Base-by-base conservation (phyloP, 2,888 invertebrate species). In the Liodrosophila aerea region DNA sequence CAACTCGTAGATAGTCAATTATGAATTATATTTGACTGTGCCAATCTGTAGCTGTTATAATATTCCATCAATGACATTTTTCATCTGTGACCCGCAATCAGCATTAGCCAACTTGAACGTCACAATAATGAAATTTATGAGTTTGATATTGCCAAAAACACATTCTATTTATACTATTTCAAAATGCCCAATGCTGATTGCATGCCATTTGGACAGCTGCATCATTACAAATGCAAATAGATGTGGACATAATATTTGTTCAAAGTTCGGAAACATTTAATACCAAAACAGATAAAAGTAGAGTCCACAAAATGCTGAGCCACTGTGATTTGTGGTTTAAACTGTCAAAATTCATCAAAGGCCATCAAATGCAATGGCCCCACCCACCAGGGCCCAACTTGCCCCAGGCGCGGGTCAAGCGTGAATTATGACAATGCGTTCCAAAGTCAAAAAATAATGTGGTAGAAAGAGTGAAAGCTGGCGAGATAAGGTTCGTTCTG, bases 151-250 rank as follows among this genome's bases (percentile, higher is more conserved):
- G 36, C 34, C n/a, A n/a, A 30, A 40, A 51, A 15, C 60, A 37
- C 52, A 71, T 64, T 66, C 36, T 27, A 47, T 44, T 47, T 27
- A 30, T 4, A 31, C 7, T 49, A 22, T 34, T 36, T 37, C 41
- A 31, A 37, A 39, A 11, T 50, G 47, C 33, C 41, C 13, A 50
- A 36, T 27, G 57, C 37, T 39, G 52, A 52, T 52, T 56, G 47
- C 18, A 29, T 18, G 18, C 13, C 31, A n/a, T 63, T 37, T 46
- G 59, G 40, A 37, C 43, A 61, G 49, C 67, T 36, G 56, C 50
- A 63, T 76, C 63, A 84, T 76, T 76, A 76, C 76, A 49, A 65
- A 80, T 76, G 84, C 84, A 77, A 77, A 84, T 77, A 50, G 51
- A 58, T 60, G 53, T 45, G 58, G 22, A 46, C 30, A 36, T 40